These are phyloP conservation scores for Apodemia zela DNA, from an alignment of 2,888 invertebrate species.

Conservation along the genomic window DNA sequence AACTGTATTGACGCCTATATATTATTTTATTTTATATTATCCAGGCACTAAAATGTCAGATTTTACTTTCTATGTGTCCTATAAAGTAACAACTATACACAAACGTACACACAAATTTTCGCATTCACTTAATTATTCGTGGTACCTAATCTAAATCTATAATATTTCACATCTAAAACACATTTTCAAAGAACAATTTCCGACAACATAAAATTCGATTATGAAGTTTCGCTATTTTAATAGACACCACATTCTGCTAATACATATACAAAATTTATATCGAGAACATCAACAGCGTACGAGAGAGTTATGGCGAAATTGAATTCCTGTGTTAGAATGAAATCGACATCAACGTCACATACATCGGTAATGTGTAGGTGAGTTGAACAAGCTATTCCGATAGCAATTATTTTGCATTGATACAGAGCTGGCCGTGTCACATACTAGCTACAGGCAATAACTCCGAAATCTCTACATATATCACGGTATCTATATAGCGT, in stretches of 20 bases:
- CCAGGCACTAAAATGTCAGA: no score
- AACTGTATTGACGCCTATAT: no score
- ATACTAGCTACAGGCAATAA: not conserved
- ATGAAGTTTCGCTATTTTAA: not conserved
- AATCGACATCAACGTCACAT: slow-evolving; percentile 5
- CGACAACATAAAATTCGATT: not conserved
- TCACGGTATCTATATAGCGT: not conserved
- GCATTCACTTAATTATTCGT: no score
- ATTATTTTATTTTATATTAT: no score
- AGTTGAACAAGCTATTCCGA: not conserved
- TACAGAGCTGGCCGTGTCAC: slow-evolving; percentile 1
- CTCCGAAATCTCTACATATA: not conserved
- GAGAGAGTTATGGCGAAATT: slow-evolving; percentile 2
- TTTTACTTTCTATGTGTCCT: no score
- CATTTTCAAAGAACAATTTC: not conserved
- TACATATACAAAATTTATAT: not conserved
- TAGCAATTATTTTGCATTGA: slow-evolving; percentile 5
- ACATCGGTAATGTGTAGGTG: not conserved
- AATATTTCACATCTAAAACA: no score
- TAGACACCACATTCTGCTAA: not conserved
- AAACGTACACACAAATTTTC: no score
- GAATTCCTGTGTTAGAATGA: not conserved
- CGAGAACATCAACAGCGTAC: not conserved
- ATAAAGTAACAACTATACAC: no score
- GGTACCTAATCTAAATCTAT: no score